Conservation (phyloP, 2,797 vertebrate species). For the Mormyrus proboscirostris region DNA sequence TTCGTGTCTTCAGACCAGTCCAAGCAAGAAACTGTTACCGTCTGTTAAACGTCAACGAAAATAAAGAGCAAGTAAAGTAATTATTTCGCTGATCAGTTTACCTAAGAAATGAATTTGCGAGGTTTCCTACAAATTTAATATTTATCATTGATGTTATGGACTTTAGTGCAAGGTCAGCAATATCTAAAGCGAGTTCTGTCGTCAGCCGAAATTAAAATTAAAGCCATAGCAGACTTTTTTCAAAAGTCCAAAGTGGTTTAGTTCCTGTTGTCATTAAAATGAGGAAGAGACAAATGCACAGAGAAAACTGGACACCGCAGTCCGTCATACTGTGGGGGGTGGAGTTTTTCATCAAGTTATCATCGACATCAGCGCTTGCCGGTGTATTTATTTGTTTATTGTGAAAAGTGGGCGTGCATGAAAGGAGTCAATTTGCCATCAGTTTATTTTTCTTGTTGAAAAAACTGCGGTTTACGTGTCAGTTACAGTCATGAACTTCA, state of each 20-base stretch:
- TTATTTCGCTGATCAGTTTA: background rate
- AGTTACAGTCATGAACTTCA: background rate
- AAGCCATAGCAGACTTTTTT: background rate
- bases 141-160: background rate
- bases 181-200: background rate
- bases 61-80: background rate
- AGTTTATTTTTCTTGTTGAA: background rate
- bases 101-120: background rate
- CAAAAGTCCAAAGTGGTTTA: slow-evolving; percentile 36
- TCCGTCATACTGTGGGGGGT: background rate
- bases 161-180: background rate
- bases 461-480: background rate
- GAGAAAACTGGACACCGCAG: background rate
- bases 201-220: background rate
- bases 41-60: background rate
- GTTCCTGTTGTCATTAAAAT: slow-evolving; percentile 27
- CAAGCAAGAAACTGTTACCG: background rate
- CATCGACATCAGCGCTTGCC: too few species aligned
- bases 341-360: background rate
- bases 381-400: background rate
- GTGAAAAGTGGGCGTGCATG: background rate
- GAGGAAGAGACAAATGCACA: slow-evolving; percentile 43
- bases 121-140: background rate
- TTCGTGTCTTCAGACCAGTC: background rate
- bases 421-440: background rate